Conservation (phyloP, 2,113 vertebrate genomes). For the Sprattus sprattus region DNA sequence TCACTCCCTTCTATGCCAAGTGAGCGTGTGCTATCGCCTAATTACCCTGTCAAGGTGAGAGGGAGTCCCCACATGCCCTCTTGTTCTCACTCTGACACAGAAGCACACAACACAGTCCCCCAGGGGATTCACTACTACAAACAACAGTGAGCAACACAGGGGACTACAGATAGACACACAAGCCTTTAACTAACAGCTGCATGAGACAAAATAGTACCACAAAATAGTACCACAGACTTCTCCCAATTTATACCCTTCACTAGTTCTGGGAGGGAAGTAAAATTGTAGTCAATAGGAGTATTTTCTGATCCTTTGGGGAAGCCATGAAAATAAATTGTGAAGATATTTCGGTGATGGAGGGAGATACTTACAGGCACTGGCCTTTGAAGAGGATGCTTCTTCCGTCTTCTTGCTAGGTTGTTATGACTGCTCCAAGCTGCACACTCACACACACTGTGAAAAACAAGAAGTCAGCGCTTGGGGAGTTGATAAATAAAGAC, state of each 20-base stretch:
- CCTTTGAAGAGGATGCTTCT: not conserved
- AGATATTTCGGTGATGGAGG: not conserved
- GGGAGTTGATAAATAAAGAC: slow-evolving; percentile 18
- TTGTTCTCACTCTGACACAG: not conserved
- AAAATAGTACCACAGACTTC: not conserved
- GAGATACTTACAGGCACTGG: not conserved
- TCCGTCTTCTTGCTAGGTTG: not conserved
- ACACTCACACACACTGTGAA: not conserved
- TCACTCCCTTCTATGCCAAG: not conserved
- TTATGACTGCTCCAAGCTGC: not conserved
- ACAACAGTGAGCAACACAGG: not conserved
- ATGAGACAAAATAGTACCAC: not conserved
- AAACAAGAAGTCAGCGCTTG: not conserved
- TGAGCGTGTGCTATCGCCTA: not conserved
- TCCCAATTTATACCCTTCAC: not conserved
- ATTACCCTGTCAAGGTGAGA: not conserved
- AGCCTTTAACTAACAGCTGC: not conserved
- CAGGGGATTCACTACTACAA: not conserved
- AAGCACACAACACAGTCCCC: not conserved
- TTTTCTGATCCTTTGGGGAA: not conserved
- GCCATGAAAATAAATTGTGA: not conserved
- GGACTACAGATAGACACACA: not conserved
- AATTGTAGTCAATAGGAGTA: not conserved
- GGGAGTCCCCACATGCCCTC: not conserved
- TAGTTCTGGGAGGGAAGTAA: not conserved